These are phyloP conservation scores for Melinopterus prodromus DNA, from an alignment of 2,888 invertebrate genomes.

Conservation along the genomic window DNA sequence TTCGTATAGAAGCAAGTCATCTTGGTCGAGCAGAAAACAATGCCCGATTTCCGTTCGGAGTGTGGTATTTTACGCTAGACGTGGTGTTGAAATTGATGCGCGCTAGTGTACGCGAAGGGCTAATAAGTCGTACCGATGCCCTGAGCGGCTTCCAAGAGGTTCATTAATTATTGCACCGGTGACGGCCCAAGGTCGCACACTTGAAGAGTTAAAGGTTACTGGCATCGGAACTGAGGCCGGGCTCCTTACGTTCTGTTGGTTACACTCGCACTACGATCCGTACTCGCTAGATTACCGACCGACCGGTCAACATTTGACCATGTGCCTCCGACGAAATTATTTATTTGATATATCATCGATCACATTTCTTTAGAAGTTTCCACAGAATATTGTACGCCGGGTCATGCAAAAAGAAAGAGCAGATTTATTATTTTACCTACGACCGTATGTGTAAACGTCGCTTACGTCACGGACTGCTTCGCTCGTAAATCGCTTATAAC, in stretches of 20 bases:
- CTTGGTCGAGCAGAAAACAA: neutral
- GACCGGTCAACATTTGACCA: neutral
- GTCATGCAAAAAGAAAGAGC: too few species aligned
- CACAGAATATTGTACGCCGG: too few species aligned
- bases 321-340: too few species aligned
- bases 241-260: neutral
- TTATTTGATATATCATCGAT: too few species aligned
- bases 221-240: constrained; percentile 39
- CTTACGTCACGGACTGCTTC: too few species aligned
- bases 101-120: neutral
- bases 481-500: too few species aligned
- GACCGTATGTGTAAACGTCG: too few species aligned
- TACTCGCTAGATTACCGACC: neutral
- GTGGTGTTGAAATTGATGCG: neutral
- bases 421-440: too few species aligned
- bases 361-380: too few species aligned
- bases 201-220: constrained; percentile 51
- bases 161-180: constrained; percentile 60
- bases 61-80: neutral
- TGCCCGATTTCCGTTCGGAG: neutral
- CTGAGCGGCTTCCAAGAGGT: constrained; percentile 23
- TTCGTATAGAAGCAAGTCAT: neutral
- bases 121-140: neutral
- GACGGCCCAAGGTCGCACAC: constrained; percentile 60
- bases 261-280: neutral